Percentiles rank a stretch among this genome's conserved stretches.
Conservation (phyloP, 2,113 vertebrate genomes). For the Nothobranchius furzeri region DNA sequence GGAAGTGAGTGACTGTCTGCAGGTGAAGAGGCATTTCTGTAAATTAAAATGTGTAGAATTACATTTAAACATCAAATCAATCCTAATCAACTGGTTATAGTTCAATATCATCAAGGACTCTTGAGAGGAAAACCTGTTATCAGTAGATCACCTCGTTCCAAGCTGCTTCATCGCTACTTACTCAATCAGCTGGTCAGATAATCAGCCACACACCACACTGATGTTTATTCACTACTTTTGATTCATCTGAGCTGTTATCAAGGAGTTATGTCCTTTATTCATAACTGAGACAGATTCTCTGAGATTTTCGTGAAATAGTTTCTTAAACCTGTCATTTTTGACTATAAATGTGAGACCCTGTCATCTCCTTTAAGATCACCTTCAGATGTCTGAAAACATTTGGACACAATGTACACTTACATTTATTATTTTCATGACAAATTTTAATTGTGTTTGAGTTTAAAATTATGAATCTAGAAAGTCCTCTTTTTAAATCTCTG, state of each 20-base stretch:
- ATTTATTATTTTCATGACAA: too few relatives aligned
- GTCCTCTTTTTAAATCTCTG: too few relatives aligned
- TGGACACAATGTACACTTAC: too few relatives aligned
- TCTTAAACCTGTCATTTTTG: too few relatives aligned
- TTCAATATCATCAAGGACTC: not conserved
- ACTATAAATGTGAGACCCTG: too few relatives aligned
- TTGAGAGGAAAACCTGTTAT: not conserved
- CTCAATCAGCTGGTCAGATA: not conserved
- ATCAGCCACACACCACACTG: not conserved
- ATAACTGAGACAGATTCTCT: too few relatives aligned
- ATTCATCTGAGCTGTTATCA: not conserved
- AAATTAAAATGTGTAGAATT: not conserved
- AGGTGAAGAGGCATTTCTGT: not conserved
- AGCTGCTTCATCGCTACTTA: not conserved
- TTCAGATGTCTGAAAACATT: too few relatives aligned
- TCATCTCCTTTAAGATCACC: too few relatives aligned
- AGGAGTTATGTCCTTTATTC: not conserved
- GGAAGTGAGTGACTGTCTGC: conserved; percentile 59
- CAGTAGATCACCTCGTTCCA: not conserved
- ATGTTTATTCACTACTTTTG: not conserved
- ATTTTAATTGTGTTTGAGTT: too few relatives aligned
- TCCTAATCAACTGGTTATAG: not conserved
- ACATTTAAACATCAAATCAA: not conserved
- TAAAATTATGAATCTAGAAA: too few relatives aligned
- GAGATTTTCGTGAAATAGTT: too few relatives aligned